Conservation (phyloP, 2,888 invertebrate genomes). For the Nemapogon koenigi region DNA sequence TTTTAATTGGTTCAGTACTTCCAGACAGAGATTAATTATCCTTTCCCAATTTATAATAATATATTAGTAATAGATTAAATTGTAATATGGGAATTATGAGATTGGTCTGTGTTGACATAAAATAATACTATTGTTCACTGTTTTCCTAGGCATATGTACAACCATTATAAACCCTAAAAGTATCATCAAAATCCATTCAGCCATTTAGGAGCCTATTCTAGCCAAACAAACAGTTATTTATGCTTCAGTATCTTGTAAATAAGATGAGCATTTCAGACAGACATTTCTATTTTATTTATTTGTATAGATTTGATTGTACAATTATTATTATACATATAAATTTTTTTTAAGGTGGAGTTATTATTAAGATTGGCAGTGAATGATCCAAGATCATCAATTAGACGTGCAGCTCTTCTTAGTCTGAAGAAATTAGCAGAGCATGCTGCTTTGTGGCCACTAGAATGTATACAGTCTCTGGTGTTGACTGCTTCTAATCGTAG, state of each 20-base stretch:
- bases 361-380: conserved; percentile 43
- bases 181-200: too few relatives aligned
- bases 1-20: neutral
- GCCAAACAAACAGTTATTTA: too few relatives aligned
- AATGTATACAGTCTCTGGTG: conserved; percentile 34
- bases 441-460: conserved; percentile 46
- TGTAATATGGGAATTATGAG: too few relatives aligned
- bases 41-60: conserved; percentile 74
- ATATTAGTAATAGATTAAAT: too few relatives aligned
- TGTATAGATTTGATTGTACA: neutral
- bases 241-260: too few relatives aligned
- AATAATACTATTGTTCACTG: too few relatives aligned
- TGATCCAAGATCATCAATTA: conserved; percentile 43
- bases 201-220: too few relatives aligned
- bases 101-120: too few relatives aligned
- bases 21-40: conserved; percentile 71
- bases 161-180: too few relatives aligned
- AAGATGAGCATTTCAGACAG: too few relatives aligned
- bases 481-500: conserved; percentile 27
- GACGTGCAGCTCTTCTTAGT: conserved; percentile 41
- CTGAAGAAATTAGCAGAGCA: conserved; percentile 38
- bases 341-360: conserved; percentile 62
- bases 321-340: conserved; percentile 57
- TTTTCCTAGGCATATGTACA: too few relatives aligned
- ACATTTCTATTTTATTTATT: neutral